A percentile compares a stretch with the other conserved stretches of the same genome.
Conservation (phyloP, 2,888 invertebrate genomes). For the Cheiracanthium punctorium region DNA sequence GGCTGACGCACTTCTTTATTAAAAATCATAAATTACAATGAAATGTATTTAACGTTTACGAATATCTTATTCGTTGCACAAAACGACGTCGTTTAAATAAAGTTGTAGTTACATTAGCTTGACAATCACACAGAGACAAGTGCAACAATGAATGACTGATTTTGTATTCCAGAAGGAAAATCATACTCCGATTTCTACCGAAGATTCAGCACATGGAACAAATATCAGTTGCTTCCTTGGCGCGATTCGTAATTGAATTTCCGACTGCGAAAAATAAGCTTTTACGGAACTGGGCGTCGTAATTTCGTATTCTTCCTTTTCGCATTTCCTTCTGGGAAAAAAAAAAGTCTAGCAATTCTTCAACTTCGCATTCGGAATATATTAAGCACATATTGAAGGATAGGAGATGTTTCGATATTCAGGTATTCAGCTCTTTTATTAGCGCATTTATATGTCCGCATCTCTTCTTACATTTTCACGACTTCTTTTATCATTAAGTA, state of each 20-base stretch:
- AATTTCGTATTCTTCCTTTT: not conserved
- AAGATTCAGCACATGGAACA: not conserved
- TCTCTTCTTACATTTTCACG: no score
- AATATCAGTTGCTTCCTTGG: not conserved
- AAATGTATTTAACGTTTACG: no score
- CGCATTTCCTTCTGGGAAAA: not conserved
- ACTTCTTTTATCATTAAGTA: no score
- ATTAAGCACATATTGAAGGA: not conserved
- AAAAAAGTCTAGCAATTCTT: not conserved
- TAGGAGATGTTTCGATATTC: not conserved
- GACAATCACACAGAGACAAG: no score
- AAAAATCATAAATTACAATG: no score
- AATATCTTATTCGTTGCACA: no score
- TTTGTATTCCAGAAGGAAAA: not conserved
- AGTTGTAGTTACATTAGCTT: no score
- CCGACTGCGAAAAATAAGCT: not conserved
- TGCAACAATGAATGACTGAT: no score
- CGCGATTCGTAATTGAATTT: not conserved
- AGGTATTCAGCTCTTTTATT: not conserved
- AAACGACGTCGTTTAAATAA: no score
- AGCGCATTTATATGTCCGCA: no score
- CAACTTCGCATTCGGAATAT: not conserved
- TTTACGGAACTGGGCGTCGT: not conserved
- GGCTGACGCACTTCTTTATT: no score
- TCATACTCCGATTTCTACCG: not conserved